Evolutionary conservation across 1,140 invertebrate genomes (phyloP), one percentile per base, ranked within the genome.

Genomic region (Apis laboriosa): DNA sequence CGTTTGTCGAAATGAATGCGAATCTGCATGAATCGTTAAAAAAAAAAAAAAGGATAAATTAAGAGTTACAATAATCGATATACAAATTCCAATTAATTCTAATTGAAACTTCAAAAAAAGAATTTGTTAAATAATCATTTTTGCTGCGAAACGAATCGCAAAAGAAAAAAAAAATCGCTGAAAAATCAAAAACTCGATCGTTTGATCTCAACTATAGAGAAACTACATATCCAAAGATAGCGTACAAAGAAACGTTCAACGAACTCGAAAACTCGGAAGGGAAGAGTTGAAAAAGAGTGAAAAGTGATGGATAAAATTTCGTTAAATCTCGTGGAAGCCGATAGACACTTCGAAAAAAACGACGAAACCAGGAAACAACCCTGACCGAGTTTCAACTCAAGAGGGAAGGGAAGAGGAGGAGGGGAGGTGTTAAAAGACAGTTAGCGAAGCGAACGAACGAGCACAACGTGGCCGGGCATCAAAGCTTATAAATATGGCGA

Each of bases 371-470:
- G 77, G 68, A 80, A 80, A 58, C 61, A 85, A 82, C 85, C 84
- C 68, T 86, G 85, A 86, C 85, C 85, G 85, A 86, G 84, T 85
- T 86, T 76, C 72, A 19, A 13, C 13, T 5, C 13, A 24, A 68
- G n/a, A 51, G 76, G 34, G 12, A 34, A n/a, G 58, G 28, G 28
- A 15, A 61, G 17, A 1, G 49, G 34, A 13, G 34, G 17, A 49
- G 28, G 24, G 21, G 34, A 43, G 34, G 58, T 13, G 64, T 67
- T 53, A 68, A 28, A 55, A 84, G 78, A 63, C 56, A 60, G 73
- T n/a, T 43, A 9, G 53, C 68, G 68, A 21, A 82, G 17, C 77
- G 34, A 70, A 85, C 72, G n/a, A 43, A 43, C 34, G 55, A 56
- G 70, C 77, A 43, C 64, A 79, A 63, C 66, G 76, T 86, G 73